Conservation (phyloP, 2,888 invertebrate species). For the Synanthedon andrenaeformis region DNA sequence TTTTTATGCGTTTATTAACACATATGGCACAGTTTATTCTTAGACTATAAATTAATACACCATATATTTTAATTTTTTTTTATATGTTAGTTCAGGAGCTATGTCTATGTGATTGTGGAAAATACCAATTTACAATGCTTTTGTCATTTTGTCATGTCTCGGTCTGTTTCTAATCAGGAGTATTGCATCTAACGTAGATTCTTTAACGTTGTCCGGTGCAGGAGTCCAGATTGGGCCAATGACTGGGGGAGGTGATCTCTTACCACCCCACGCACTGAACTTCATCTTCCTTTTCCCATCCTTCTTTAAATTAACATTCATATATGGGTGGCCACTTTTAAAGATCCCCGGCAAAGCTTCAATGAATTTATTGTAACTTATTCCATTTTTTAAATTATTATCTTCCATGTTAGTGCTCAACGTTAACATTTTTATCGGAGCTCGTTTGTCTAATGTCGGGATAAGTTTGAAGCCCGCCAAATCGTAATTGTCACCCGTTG, state of each 20-base stretch:
- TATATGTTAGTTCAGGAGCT: background rate
- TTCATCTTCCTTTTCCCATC: slow-evolving; percentile 62
- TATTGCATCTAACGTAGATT: slow-evolving; percentile 40
- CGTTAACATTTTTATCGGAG: slow-evolving; percentile 45
- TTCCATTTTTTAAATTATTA: slow-evolving; percentile 29
- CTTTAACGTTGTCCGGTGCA: slow-evolving; percentile 31
- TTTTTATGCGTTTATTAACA: slow-evolving; percentile 7
- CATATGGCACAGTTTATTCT: slow-evolving; percentile 30
- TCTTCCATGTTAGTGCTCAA: slow-evolving; percentile 34
- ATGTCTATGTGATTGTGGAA: background rate
- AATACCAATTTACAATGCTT: slow-evolving; percentile 24
- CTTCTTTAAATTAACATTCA: slow-evolving; percentile 47
- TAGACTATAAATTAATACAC: slow-evolving; percentile 1
- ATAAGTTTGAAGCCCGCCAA: slow-evolving; percentile 42
- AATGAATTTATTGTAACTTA: slow-evolving; percentile 43
- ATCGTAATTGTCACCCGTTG: slow-evolving; percentile 26
- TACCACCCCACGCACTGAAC: slow-evolving; percentile 63
- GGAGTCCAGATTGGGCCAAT: slow-evolving; percentile 64
- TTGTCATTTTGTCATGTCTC: slow-evolving; percentile 14
- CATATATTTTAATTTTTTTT: background rate
- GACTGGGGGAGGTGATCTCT: slow-evolving; percentile 56
- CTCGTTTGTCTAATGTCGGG: slow-evolving; percentile 38
- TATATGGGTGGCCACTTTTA: slow-evolving; percentile 52
- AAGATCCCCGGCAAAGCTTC: slow-evolving; percentile 39
- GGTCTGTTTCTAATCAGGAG: slow-evolving; percentile 26